Evolutionary conservation across 2,113 vertebrate genomes (phyloP).

Genomic region (Phasianus colchicus): DNA sequence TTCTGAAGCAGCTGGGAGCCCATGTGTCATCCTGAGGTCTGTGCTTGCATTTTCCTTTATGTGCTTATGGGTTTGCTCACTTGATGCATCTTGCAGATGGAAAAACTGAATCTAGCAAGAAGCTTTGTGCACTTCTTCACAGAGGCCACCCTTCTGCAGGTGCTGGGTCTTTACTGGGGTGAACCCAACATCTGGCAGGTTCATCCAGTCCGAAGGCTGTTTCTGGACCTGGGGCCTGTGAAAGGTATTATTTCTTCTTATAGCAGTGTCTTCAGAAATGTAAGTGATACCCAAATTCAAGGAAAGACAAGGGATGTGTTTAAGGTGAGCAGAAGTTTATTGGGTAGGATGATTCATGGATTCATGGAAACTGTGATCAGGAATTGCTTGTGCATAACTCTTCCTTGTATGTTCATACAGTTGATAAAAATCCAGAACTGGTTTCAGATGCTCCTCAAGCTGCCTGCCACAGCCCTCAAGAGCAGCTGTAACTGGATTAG

Average conservation of each 20-base stretch:
- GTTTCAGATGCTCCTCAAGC: constrained; percentile 35
- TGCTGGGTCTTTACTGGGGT: neutral
- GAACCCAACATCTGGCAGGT: neutral
- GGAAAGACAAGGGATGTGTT: neutral
- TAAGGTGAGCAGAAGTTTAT: neutral
- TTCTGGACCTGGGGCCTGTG: neutral
- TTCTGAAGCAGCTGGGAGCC: neutral
- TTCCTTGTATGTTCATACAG: constrained; percentile 27
- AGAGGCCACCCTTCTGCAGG: fast-evolving
- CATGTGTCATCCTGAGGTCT: neutral
- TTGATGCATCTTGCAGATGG: constrained; percentile 32
- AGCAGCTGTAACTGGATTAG: constrained; percentile 64
- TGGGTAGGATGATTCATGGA: neutral
- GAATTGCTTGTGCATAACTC: constrained; percentile 32
- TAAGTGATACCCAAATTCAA: neutral
- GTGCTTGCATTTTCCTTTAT: constrained; percentile 6
- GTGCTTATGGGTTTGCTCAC: neutral
- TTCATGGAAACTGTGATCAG: neutral
- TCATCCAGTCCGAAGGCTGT: neutral
- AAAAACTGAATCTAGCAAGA: neutral
- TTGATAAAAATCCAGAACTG: constrained; percentile 42
- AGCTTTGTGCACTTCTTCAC: constrained; percentile 11
- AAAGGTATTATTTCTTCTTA: neutral
- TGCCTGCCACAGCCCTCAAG: constrained; percentile 17
- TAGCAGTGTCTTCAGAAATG: neutral